Percentiles rank a stretch among this genome's conserved stretches.
These are phyloP conservation scores for Mobula birostris DNA, from an alignment of 2,113 vertebrate species.

Conservation along the genomic window DNA sequence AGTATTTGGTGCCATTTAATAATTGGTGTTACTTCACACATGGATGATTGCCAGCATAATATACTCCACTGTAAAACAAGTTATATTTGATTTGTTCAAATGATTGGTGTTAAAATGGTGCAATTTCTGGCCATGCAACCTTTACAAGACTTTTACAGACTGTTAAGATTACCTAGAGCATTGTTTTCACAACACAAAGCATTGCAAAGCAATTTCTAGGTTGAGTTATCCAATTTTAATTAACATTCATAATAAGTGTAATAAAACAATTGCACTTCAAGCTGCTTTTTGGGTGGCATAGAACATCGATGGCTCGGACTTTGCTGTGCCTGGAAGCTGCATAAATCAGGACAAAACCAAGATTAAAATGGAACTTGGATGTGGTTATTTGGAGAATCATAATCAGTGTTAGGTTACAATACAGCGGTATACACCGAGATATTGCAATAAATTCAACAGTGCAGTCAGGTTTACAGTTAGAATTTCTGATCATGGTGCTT, in stretches of 20 bases:
- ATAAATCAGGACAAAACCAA: background rate
- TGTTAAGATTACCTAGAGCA: too few relatives aligned
- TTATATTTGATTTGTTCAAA: too few relatives aligned
- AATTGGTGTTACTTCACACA: too few relatives aligned
- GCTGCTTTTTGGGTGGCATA: background rate
- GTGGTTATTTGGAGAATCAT: background rate
- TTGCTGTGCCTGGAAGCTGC: background rate
- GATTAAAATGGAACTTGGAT: background rate
- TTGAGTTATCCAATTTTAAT: background rate
- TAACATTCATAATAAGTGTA: background rate
- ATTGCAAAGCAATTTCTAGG: too few relatives aligned
- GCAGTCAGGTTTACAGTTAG: background rate
- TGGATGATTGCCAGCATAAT: too few relatives aligned
- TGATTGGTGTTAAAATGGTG: too few relatives aligned
- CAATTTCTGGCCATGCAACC: too few relatives aligned
- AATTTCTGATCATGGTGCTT: background rate
- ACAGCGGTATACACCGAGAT: background rate
- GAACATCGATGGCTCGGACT: background rate
- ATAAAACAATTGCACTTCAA: background rate
- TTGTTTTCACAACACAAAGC: too few relatives aligned
- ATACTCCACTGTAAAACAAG: too few relatives aligned
- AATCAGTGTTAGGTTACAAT: background rate
- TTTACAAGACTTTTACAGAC: too few relatives aligned
- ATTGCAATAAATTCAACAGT: background rate
- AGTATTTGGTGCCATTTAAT: too few relatives aligned